Evolutionary conservation across 92 coral and sea anemone genomes (phyloP).

Genomic region (Porites lobata): DNA sequence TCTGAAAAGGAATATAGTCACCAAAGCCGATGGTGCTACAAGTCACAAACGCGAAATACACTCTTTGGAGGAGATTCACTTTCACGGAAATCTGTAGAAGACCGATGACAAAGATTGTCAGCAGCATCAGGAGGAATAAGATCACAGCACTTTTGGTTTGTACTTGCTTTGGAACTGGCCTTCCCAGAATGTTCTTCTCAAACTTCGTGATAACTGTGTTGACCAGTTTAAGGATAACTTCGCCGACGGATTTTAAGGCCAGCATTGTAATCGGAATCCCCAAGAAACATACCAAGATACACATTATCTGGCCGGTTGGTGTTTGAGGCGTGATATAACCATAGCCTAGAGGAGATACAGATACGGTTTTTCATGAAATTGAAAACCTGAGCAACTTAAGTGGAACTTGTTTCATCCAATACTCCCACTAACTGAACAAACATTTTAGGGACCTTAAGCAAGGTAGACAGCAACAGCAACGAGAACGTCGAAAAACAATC

Average conservation of each 20-base stretch:
- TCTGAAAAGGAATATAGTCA: not conserved
- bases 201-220: slow-evolving; percentile 1
- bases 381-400: no score
- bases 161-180: slow-evolving; percentile 1
- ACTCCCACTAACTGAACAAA: no score
- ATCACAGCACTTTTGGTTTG: slow-evolving; percentile 21
- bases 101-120: not conserved
- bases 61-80: slow-evolving; percentile 24
- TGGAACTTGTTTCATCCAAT: no score
- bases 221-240: slow-evolving; percentile 12
- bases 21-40: slow-evolving; percentile 57
- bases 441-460: no score
- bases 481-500: no score
- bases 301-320: slow-evolving; percentile 52
- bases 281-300: slow-evolving; percentile 31
- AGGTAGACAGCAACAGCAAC: no score
- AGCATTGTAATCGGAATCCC: slow-evolving; percentile 55
- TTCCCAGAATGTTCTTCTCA: slow-evolving; percentile 14
- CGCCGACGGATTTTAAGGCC: slow-evolving; percentile 45
- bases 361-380: no score
- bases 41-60: slow-evolving; percentile 56
- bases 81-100: not conserved
- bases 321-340: slow-evolving; percentile 61
- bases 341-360: slow-evolving; percentile 17
- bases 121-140: not conserved